Conservation (phyloP, 2,888 invertebrate species). For the Melanchra persicariae region DNA sequence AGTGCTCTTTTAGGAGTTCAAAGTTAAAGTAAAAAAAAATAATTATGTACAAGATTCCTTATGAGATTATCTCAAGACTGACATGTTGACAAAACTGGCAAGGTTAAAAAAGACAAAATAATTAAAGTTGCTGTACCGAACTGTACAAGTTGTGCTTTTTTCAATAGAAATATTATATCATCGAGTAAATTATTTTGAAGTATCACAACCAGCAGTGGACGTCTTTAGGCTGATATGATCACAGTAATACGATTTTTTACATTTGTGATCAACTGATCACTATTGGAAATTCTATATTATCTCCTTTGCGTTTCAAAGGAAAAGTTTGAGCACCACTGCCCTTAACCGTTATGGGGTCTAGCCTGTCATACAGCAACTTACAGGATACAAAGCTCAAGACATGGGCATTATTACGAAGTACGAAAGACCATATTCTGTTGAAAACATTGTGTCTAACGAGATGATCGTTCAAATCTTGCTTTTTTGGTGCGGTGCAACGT, state of each 20-base stretch:
- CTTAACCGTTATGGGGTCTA: conserved; percentile 74
- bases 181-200: too few relatives aligned
- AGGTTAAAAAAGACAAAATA: background rate
- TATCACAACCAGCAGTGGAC: too few relatives aligned
- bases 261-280: too few relatives aligned
- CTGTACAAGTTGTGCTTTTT: too few relatives aligned
- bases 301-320: background rate
- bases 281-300: too few relatives aligned
- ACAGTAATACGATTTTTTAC: too few relatives aligned
- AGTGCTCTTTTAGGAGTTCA: background rate
- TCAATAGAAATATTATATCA: background rate
- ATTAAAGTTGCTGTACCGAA: too few relatives aligned
- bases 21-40: too few relatives aligned
- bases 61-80: background rate
- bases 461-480: conserved; percentile 52
- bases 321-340: conserved; percentile 39
- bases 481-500: conserved; percentile 62
- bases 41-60: too few relatives aligned
- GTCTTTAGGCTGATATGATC: too few relatives aligned
- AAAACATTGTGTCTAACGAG: conserved; percentile 15
- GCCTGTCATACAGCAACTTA: conserved; percentile 50
- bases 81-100: background rate
- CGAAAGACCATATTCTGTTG: conserved; percentile 47
- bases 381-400: conserved; percentile 45
- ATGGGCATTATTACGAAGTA: conserved; percentile 50